These are phyloP conservation scores for Hassar affinis DNA, from an alignment of 2,113 vertebrate genomes.

Conservation along the genomic window DNA sequence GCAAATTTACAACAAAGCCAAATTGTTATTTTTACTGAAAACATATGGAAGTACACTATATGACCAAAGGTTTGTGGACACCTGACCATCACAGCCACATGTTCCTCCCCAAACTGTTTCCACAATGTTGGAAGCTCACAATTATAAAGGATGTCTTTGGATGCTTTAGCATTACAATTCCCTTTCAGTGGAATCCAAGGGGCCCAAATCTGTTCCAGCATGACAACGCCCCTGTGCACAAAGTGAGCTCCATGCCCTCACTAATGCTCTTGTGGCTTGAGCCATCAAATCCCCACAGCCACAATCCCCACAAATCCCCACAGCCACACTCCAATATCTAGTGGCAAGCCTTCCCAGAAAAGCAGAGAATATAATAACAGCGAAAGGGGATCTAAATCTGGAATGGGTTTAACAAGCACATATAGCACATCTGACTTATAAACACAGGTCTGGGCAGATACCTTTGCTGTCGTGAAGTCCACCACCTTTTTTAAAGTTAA, in stretches of 20 bases:
- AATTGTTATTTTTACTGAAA: not conserved
- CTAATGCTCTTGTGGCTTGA: not conserved
- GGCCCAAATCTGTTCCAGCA: not conserved
- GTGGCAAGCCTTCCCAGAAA: not conserved
- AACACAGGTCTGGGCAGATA: slow-evolving; percentile 52
- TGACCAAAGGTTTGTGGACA: not conserved
- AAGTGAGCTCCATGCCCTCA: not conserved
- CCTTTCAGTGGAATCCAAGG: not conserved
- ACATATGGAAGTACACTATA: not conserved
- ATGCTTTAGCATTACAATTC: not conserved
- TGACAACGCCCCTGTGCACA: not conserved
- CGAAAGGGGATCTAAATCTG: not conserved
- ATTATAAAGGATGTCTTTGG: not conserved
- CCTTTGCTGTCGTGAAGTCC: slow-evolving; percentile 93
- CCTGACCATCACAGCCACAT: not conserved
- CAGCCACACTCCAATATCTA: not conserved
- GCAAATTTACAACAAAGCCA: not conserved
- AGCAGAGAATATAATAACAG: not conserved
- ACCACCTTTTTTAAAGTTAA: slow-evolving; percentile 93
- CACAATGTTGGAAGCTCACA: not conserved
- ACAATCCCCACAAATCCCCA: not conserved
- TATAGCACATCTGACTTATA: not conserved
- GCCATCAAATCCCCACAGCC: not conserved
- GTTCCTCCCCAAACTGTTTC: not conserved
- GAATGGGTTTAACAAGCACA: not conserved